Percentiles rank a stretch among this genome's conserved stretches.
Conservation (phyloP, 2,113 vertebrate genomes). For the Phocoena phocoena region DNA sequence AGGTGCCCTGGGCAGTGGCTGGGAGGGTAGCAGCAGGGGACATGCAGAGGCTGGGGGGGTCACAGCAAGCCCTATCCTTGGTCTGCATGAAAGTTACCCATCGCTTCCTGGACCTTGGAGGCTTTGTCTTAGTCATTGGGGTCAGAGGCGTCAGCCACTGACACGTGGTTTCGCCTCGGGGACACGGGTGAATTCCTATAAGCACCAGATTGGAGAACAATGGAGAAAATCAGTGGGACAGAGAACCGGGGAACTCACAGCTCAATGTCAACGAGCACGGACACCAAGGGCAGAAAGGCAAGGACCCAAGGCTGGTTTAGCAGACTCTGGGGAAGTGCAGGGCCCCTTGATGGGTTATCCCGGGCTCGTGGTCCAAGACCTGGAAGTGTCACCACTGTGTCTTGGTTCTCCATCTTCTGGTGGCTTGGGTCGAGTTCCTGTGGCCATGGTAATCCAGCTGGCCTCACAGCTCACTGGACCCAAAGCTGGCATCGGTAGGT, state of each 20-base stretch:
- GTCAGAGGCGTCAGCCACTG: not conserved
- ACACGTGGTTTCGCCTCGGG: not conserved
- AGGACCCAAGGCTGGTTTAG: not conserved
- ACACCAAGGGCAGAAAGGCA: rapidly evolving
- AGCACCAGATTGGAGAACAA: not conserved
- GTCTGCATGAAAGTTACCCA: not conserved
- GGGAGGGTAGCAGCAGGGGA: not conserved
- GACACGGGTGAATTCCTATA: not conserved
- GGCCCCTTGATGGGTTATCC: rapidly evolving
- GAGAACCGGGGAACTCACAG: not conserved
- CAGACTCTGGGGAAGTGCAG: rapidly evolving
- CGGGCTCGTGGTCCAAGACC: not conserved
- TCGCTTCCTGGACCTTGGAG: not conserved
- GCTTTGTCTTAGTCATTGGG: not conserved
- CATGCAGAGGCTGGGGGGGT: not conserved
- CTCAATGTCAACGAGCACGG: rapidly evolving
- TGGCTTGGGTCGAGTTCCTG: not conserved
- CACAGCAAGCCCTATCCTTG: not conserved
- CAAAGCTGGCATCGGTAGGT: not conserved
- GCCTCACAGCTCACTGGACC: not conserved
- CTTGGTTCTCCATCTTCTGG: not conserved
- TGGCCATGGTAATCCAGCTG: not conserved
- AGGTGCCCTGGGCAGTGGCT: not conserved
- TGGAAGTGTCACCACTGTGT: too few species aligned
- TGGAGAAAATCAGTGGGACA: not conserved